These are phyloP conservation scores for Enteromius thamalakanensis DNA, from an alignment of 2,797 vertebrate species.

Conservation along the genomic window DNA sequence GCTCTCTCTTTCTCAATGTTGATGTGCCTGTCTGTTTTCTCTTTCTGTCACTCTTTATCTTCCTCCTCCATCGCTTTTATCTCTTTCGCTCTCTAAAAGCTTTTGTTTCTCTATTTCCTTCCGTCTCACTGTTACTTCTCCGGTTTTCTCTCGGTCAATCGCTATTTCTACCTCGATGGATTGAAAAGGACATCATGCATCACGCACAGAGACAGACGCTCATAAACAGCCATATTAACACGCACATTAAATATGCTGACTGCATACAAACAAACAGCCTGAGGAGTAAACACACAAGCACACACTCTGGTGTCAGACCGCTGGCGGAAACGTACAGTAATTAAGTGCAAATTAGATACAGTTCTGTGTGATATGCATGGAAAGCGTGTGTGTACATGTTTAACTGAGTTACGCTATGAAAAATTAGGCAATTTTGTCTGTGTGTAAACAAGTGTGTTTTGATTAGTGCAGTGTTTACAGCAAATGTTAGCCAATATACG, in stretches of 20 bases:
- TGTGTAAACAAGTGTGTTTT: slow-evolving; percentile 54
- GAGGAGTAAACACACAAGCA: slow-evolving; percentile 33
- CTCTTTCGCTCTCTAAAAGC: slow-evolving; percentile 1
- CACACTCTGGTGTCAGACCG: slow-evolving; percentile 17
- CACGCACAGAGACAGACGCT: slow-evolving; percentile 18
- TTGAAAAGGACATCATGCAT: slow-evolving; percentile 9
- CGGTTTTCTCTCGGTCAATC: not conserved
- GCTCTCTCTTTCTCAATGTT: slow-evolving; percentile 1
- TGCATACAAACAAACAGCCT: slow-evolving; percentile 40
- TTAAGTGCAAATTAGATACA: slow-evolving; percentile 57
- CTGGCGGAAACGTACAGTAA: slow-evolving; percentile 47
- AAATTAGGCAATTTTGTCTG: slow-evolving; percentile 41
- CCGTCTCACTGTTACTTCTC: not conserved
- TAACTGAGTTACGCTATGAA: slow-evolving; percentile 29
- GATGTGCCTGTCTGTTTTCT: not conserved
- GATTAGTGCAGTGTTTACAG: slow-evolving; percentile 52
- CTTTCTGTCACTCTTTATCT: slow-evolving; percentile 13
- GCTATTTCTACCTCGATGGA: not conserved
- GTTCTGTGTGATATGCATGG: slow-evolving; percentile 45
- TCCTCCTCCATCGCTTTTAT: not conserved
- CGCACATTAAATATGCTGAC: slow-evolving; percentile 9
- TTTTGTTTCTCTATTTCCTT: slow-evolving; percentile 12
- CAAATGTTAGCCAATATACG: slow-evolving; percentile 22
- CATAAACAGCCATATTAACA: slow-evolving; percentile 23
- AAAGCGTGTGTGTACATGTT: slow-evolving; percentile 21